These are phyloP conservation scores for Mormyrops boulengeri DNA, from an alignment of 2,797 vertebrate species.

Conservation along the genomic window DNA sequence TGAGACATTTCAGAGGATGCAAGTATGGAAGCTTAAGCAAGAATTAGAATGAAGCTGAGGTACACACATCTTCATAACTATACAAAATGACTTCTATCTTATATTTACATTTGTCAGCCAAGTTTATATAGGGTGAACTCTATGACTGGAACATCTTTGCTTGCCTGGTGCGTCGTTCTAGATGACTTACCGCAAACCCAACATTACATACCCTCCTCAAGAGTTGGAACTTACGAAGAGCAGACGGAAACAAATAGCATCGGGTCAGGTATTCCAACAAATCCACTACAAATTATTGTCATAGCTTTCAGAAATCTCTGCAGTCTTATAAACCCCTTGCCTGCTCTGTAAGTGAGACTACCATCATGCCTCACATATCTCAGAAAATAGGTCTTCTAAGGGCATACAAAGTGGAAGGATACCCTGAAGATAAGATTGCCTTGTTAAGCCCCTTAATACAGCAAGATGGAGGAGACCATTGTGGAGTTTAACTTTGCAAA, in stretches of 20 bases:
- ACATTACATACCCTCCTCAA: background rate
- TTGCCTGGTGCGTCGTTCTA: background rate
- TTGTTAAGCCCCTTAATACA: background rate
- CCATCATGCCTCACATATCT: background rate
- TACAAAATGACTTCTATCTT: background rate
- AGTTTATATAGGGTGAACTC: background rate
- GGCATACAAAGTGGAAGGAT: background rate
- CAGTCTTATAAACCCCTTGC: background rate
- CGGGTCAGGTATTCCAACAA: background rate
- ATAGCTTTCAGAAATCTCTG: background rate
- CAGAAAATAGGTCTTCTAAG: background rate
- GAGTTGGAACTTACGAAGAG: background rate
- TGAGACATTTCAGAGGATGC: background rate
- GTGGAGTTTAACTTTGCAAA: background rate
- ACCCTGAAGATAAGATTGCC: background rate
- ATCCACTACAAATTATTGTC: background rate
- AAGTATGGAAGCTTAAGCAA: background rate
- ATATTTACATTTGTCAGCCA: background rate
- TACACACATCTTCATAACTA: constrained; percentile 1
- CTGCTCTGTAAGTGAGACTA: background rate
- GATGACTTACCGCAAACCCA: background rate
- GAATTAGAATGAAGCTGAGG: background rate
- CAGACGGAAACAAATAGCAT: background rate
- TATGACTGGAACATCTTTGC: background rate
- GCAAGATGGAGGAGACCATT: background rate